Percentiles rank a stretch among this genome's conserved stretches.
Conservation (phyloP, 2,888 invertebrate species). For the Drosophila vallismaia region DNA sequence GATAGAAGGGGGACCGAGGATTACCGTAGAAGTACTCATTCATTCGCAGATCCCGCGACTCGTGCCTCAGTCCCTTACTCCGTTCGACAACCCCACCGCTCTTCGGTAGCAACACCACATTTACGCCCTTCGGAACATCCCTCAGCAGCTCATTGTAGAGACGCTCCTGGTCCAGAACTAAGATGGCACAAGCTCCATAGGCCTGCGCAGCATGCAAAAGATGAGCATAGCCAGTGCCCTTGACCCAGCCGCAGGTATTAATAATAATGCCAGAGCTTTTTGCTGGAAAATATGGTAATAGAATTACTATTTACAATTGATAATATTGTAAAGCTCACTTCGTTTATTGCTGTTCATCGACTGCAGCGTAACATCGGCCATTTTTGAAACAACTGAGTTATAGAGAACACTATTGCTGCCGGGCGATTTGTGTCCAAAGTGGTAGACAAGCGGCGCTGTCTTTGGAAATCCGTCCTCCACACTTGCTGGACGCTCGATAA, state of each 20-base stretch:
- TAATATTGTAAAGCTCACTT: slow-evolving; percentile 85
- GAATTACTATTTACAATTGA: neutral
- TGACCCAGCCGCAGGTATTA: slow-evolving; percentile 99
- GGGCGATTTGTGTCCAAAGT: slow-evolving; percentile 94
- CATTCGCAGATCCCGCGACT: slow-evolving; percentile 91
- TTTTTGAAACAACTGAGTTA: slow-evolving; percentile 91
- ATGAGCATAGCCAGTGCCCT: slow-evolving; percentile 94
- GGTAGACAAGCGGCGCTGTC: slow-evolving; percentile 96
- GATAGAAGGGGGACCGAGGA: slow-evolving; percentile 90
- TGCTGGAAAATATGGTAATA: slow-evolving; percentile 84
- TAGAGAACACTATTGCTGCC: slow-evolving; percentile 92
- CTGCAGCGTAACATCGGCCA: slow-evolving; percentile 94
- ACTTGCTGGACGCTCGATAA: slow-evolving; percentile 96
- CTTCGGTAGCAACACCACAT: slow-evolving; percentile 96
- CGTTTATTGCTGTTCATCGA: slow-evolving; percentile 94
- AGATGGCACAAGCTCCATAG: slow-evolving; percentile 97
- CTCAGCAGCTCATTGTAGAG: slow-evolving; percentile 96
- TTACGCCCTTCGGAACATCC: slow-evolving; percentile 97
- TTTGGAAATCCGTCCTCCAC: slow-evolving; percentile 98
- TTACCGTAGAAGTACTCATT: slow-evolving; percentile 98
- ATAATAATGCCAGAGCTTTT: slow-evolving; percentile 95
- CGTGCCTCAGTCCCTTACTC: slow-evolving; percentile 88
- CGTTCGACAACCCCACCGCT: slow-evolving; percentile 98
- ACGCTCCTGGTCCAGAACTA: slow-evolving; percentile 98
- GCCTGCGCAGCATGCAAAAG: slow-evolving; percentile 94